Base-by-base conservation (phyloP, 2,797 vertebrate genomes). In the Ctenopoma kingsleyae region DNA sequence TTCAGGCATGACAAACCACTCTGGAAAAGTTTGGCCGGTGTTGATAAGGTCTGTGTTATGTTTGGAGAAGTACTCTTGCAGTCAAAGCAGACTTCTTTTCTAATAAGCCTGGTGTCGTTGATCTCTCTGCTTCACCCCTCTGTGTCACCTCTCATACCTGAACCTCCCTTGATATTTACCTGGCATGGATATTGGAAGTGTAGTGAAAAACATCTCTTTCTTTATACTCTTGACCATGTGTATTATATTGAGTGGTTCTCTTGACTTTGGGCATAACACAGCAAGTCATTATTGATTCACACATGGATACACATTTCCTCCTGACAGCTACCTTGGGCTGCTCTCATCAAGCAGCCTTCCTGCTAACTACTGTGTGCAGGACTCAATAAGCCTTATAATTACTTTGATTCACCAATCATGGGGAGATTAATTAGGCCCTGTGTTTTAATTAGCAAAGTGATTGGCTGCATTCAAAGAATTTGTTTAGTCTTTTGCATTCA, bases 271-370 rank as follows among this genome's bases (percentile, higher is more conserved):
- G 64, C 83, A 81, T 81, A 91, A 84, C 80, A 71, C 83, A 71
- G 88, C 19, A 66, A 87, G 84, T 87, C 85, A 76, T 81, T 90
- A 92, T 94, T 85, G 92, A 93, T 93, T 87, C 70, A 77, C 80
- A 76, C 71, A 54, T 49, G 68, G 87, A 93, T 92, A 93, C 93
- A 93, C 91, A 93, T 91, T 91, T 88, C 85, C 89, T 85, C 74
- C 87, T 81, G 89, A 83, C 88, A 81, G 87, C 88, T 61, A 73
- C 76, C 82, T 71, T 54, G 74, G 89, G 86, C 84, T 71, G 71
- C 85, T 69, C 82, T 91, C 92, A 82, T 92, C 87, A 88, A 75
- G 82, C 76, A 79, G 65, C 76, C 79, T 80, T 72, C 73, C 74
- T 76, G 64, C 83, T 81, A 82, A 87, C 86, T 76, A 71, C 83